Evolutionary conservation across 2,888 invertebrate species (phyloP).

Genomic region (Dasysyrphus tricinctus): DNA sequence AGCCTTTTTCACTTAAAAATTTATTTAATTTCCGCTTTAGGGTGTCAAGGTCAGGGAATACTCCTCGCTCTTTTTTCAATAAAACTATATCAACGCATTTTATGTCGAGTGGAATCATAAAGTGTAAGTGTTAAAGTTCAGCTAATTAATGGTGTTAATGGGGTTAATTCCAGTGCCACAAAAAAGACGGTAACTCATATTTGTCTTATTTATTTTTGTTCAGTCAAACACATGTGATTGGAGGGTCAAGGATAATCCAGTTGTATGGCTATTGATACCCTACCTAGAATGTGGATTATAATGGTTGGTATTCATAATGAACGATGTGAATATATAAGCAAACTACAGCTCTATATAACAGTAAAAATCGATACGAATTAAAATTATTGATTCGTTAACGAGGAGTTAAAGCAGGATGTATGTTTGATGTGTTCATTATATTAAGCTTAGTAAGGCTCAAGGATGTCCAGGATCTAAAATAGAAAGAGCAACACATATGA

Average conservation of each 20-base stretch:
- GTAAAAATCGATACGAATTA: conserved; percentile 27
- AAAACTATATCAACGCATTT: conserved; percentile 14
- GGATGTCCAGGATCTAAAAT: too few relatives aligned
- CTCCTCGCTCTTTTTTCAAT: not conserved
- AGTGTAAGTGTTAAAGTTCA: conserved; percentile 32
- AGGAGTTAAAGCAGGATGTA: not conserved
- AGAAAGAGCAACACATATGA: too few relatives aligned
- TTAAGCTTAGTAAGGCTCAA: not conserved
- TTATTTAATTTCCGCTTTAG: conserved; percentile 13
- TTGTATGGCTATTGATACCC: not conserved
- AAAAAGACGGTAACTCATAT: conserved; percentile 13
- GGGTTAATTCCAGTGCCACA: not conserved
- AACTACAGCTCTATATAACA: not conserved
- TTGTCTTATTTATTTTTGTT: not conserved
- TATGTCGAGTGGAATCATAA: conserved; percentile 17
- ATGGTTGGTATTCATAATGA: conserved; percentile 15
- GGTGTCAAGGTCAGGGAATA: not conserved
- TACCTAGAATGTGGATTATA: conserved; percentile 7
- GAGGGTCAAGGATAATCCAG: conserved; percentile 7
- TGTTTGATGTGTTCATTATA: not conserved
- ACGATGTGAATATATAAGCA: not conserved
- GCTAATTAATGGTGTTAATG: conserved; percentile 32
- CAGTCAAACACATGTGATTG: not conserved
- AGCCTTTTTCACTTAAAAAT: conserved; percentile 7
- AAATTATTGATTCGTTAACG: conserved; percentile 21